Evolutionary conservation across 2,888 invertebrate genomes (phyloP).

Genomic region (Sphaerophoria taeniata): DNA sequence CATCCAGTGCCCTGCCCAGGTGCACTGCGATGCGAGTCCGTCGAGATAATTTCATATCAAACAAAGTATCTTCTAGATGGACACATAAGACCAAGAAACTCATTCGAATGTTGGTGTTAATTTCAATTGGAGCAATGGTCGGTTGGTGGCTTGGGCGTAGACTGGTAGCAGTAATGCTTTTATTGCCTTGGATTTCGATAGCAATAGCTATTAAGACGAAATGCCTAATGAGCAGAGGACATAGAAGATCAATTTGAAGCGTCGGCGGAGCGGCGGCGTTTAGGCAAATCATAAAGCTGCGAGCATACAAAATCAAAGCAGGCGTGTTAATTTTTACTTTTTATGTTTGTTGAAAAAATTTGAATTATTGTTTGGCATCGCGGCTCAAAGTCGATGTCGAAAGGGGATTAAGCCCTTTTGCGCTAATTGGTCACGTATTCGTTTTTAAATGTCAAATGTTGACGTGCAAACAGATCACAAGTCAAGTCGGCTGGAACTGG

Average conservation of each 20-base stretch:
- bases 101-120: constrained; percentile 71
- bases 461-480: constrained; percentile 34
- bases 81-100: constrained; percentile 33
- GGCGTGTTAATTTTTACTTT: constrained; percentile 68
- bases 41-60: constrained; percentile 31
- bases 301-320: constrained; percentile 51
- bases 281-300: not conserved
- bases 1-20: constrained; percentile 43
- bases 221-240: constrained; percentile 72
- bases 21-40: not conserved
- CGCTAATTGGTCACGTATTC: constrained; percentile 61
- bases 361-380: constrained; percentile 11
- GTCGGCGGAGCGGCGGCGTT: constrained; percentile 9
- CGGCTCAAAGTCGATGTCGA: constrained; percentile 15
- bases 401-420: constrained; percentile 23
- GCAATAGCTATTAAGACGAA: constrained; percentile 64
- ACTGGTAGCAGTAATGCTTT: constrained; percentile 54
- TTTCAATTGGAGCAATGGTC: constrained; percentile 65
- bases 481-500: constrained; percentile 60
- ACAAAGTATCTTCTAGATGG: constrained; percentile 8
- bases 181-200: constrained; percentile 53
- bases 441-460: constrained; percentile 48
- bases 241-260: constrained; percentile 26
- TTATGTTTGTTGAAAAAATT: constrained; percentile 62
- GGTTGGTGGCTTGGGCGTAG: constrained; percentile 39